Evolutionary conservation across 2,888 invertebrate genomes (phyloP).

Genomic region (Camponotus fellah): DNA sequence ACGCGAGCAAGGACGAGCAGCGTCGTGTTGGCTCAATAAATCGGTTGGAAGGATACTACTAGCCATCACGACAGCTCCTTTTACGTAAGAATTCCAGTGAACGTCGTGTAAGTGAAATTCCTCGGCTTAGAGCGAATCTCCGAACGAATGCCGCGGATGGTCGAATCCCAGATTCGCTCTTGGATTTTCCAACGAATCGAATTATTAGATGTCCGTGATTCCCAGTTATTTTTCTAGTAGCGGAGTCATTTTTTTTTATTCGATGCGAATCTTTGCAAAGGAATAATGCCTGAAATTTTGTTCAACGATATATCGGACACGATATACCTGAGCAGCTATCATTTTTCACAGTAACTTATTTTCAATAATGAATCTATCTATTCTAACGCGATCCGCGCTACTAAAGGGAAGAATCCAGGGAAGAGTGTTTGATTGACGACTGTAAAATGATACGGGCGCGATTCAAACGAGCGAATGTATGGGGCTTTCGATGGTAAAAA

Average conservation of each 20-base stretch:
- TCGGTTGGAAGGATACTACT: constrained; percentile 60
- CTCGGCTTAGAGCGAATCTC: constrained; percentile 1
- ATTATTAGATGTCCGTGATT: neutral
- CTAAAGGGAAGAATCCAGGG: constrained; percentile 18
- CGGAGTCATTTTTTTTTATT: neutral
- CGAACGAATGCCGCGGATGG: neutral
- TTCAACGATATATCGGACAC: neutral
- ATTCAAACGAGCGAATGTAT: neutral
- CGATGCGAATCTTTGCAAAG: neutral
- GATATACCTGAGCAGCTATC: neutral
- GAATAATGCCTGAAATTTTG: neutral
- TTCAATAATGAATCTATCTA: constrained; percentile 8
- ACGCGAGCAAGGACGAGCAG: constrained; percentile 64
- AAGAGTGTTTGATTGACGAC: constrained; percentile 63
- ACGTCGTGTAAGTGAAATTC: constrained; percentile 47
- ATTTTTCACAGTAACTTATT: constrained; percentile 19
- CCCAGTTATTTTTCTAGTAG: neutral
- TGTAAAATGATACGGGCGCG: constrained; percentile 55
- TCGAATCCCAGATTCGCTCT: constrained; percentile 5
- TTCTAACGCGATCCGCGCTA: constrained; percentile 27
- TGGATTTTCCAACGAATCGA: constrained; percentile 23
- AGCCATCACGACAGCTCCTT: constrained; percentile 59
- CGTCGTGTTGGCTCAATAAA: constrained; percentile 62
- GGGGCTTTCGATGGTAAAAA: constrained; percentile 47
- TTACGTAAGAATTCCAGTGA: constrained; percentile 53